Conservation (phyloP, 2,113 vertebrate species). For the Limanda limanda region DNA sequence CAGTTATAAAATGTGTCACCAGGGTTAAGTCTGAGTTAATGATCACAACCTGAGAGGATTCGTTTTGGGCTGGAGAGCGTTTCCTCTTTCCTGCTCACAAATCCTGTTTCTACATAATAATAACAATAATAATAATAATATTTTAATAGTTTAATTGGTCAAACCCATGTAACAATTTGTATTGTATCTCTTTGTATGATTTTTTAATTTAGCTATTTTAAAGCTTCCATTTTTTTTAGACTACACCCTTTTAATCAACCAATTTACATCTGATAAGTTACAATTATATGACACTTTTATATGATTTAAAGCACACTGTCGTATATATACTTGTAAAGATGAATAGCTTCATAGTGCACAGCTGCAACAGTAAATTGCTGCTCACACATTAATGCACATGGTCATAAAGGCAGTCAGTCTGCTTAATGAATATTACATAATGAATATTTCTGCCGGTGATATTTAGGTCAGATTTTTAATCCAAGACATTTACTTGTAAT, state of each 20-base stretch:
- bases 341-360: too few relatives aligned
- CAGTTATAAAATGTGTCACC: background rate
- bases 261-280: too few relatives aligned
- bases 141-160: too few relatives aligned
- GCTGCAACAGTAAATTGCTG: background rate
- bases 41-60: background rate
- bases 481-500: background rate
- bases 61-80: background rate
- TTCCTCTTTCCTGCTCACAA: slow-evolving; percentile 29
- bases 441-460: background rate
- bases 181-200: too few relatives aligned
- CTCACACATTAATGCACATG: background rate
- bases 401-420: background rate
- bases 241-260: too few relatives aligned
- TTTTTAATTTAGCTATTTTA: too few relatives aligned
- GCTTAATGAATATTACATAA: background rate
- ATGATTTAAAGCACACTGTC: too few relatives aligned
- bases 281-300: too few relatives aligned
- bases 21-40: slow-evolving; percentile 8
- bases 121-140: too few relatives aligned
- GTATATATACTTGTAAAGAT: too few relatives aligned
- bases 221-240: too few relatives aligned
- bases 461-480: background rate
- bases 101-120: background rate
- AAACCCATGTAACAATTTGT: too few relatives aligned